Conservation (phyloP, 2,113 vertebrate genomes). For the Hemiscyllium ocellatum region DNA sequence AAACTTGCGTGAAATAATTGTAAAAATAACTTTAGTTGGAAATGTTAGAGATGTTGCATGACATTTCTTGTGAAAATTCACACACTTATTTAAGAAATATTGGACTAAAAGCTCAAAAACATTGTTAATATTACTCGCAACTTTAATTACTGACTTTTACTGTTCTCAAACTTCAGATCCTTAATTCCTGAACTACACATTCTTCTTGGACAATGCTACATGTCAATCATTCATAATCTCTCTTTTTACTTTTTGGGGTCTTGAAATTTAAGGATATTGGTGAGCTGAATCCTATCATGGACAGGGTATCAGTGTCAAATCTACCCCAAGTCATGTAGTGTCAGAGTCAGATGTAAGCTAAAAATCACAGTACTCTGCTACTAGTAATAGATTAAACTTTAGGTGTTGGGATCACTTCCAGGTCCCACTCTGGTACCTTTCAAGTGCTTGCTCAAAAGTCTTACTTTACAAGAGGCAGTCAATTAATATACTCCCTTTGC, state of each 20-base stretch:
- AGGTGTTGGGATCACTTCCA: not conserved
- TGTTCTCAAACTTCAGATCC: no score
- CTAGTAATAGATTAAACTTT: not conserved
- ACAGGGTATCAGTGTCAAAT: not conserved
- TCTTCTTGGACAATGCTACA: not conserved
- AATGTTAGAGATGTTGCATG: not conserved
- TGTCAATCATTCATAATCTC: not conserved
- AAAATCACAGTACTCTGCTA: not conserved
- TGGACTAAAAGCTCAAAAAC: not conserved
- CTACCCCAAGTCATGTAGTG: not conserved
- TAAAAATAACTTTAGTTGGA: not conserved
- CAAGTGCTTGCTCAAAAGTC: not conserved
- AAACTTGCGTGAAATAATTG: conserved; percentile 1
- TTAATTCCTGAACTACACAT: not conserved
- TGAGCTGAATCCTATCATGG: not conserved
- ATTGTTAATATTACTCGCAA: not conserved
- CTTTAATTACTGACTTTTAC: not conserved
- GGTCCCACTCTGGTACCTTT: not conserved
- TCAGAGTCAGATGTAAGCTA: not conserved
- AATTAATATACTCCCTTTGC: not conserved
- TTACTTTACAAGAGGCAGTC: not conserved
- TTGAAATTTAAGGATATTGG: not conserved
- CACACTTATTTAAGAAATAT: not conserved
- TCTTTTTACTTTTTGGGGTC: not conserved
- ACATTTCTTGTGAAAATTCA: conserved; percentile 25